These are phyloP conservation scores for Drosophila melanica DNA, from an alignment of 1,140 invertebrate genomes.

Conservation along the genomic window DNA sequence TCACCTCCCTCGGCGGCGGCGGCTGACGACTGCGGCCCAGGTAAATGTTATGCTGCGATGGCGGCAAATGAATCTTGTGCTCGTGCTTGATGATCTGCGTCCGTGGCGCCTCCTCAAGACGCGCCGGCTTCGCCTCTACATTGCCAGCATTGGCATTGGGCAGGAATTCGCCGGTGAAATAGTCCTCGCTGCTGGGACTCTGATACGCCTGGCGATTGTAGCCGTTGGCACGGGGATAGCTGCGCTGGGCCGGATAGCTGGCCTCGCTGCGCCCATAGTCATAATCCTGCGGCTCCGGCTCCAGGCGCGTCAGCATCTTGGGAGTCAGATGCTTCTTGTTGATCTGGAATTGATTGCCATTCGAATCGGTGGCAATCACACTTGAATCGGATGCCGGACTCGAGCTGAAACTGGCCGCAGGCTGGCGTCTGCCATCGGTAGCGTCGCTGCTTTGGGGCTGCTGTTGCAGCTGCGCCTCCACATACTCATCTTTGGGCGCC, in stretches of 20 bases:
- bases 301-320: slow-evolving; percentile 53
- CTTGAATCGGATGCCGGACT: slow-evolving; percentile 17
- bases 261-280: slow-evolving; percentile 43
- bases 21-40: slow-evolving; percentile 53
- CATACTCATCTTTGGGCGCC: slow-evolving; percentile 64
- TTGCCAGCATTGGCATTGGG: slow-evolving; percentile 61
- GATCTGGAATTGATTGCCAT: slow-evolving; percentile 68
- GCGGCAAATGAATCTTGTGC: slow-evolving; percentile 76
- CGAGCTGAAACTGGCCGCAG: slow-evolving; percentile 9
- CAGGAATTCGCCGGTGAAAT: slow-evolving; percentile 69
- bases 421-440: slow-evolving; percentile 38
- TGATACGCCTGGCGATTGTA: slow-evolving; percentile 60
- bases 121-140: slow-evolving; percentile 67
- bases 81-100: slow-evolving; percentile 78
- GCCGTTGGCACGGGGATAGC: slow-evolving; percentile 52
- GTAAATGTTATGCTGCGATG: slow-evolving; percentile 79
- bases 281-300: slow-evolving; percentile 60
- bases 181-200: slow-evolving; percentile 61
- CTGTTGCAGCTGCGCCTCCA: slow-evolving; percentile 66
- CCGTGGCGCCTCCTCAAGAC: slow-evolving; percentile 56
- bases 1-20: slow-evolving; percentile 50
- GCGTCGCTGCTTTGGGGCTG: slow-evolving; percentile 50
- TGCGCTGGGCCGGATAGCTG: slow-evolving; percentile 43
- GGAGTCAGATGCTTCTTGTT: slow-evolving; percentile 60
- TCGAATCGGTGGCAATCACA: slow-evolving; percentile 50